A percentile compares a stretch with the other conserved stretches of the same genome.
These are phyloP conservation scores for Bovichtus variegatus DNA, from an alignment of 2,797 vertebrate genomes.

Conservation along the genomic window DNA sequence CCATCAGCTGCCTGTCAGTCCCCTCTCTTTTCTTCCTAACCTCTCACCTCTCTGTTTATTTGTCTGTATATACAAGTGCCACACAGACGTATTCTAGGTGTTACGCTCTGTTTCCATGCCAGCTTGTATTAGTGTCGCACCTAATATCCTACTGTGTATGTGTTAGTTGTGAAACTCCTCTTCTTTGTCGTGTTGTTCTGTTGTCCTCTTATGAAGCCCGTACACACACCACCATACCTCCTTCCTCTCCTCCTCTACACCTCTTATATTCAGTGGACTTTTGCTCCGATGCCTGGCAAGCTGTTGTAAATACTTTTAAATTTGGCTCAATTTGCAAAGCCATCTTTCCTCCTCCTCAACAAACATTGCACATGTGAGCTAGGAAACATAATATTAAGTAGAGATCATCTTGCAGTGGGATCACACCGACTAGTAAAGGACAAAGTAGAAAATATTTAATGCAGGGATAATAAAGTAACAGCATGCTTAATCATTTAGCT, in stretches of 20 bases:
- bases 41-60: background rate
- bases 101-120: conserved; percentile 46
- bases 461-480: conserved; percentile 29
- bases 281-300: background rate
- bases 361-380: background rate
- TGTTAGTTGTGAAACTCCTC: background rate
- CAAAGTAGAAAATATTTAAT: conserved; percentile 33
- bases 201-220: background rate
- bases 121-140: conserved; percentile 45
- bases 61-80: background rate
- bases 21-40: background rate
- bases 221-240: background rate
- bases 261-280: background rate
- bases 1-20: background rate
- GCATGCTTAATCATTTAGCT: conserved; percentile 58
- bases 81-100: conserved; percentile 7
- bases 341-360: background rate
- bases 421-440: no score
- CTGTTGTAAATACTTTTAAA: background rate
- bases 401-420: no score
- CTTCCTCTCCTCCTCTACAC: no score
- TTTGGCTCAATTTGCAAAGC: background rate
- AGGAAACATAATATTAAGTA: no score
- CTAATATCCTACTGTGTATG: conserved; percentile 5
- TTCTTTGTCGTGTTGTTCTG: background rate